A percentile compares a stretch with the other conserved stretches of the same genome.
phyloP scores from a whole-genome alignment of 1,140 invertebrate genomes.

The Drosophila sproati region DNA sequence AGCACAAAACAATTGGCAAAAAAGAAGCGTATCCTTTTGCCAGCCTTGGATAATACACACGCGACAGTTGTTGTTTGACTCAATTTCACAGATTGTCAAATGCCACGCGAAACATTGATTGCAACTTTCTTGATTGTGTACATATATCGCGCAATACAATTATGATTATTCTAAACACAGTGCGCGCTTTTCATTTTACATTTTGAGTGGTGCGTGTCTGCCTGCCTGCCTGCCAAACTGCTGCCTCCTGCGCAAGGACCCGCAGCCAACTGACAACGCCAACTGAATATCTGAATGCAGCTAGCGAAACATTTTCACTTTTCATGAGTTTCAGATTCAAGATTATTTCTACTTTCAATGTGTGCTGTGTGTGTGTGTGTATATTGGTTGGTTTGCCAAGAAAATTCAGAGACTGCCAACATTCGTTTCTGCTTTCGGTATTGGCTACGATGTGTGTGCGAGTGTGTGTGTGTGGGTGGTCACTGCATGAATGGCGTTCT shows the following conservation, averaged over 20 bases:
- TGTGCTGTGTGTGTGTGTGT: constrained; percentile 24
- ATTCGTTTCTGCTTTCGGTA: constrained; percentile 60
- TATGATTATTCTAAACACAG: constrained; percentile 13
- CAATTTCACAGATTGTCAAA: constrained; percentile 17
- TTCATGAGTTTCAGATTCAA: constrained; percentile 70
- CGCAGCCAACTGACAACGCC: constrained; percentile 60
- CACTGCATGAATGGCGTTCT: constrained; percentile 42
- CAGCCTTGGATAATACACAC: constrained; percentile 39
- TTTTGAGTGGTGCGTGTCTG: constrained; percentile 4
- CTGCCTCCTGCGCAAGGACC: constrained; percentile 71
- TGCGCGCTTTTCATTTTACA: constrained; percentile 42
- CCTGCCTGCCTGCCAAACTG: constrained; percentile 1
- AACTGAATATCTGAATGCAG: constrained; percentile 74
- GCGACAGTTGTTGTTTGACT: constrained; percentile 18
- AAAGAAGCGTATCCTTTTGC: constrained; percentile 24
- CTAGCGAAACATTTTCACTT: constrained; percentile 76
- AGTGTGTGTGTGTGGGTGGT: constrained; percentile 39
- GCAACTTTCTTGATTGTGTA: constrained; percentile 12
- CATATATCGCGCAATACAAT: constrained; percentile 6
- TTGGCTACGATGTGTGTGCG: constrained; percentile 35
- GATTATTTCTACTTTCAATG: constrained; percentile 50
- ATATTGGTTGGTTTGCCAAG: constrained; percentile 43
- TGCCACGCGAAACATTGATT: constrained; percentile 17
- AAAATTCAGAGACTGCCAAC: constrained; percentile 52
- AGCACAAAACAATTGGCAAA: constrained; percentile 34